Base-by-base conservation (phyloP, 1,140 invertebrate genomes). In the Micrasema longulum region DNA sequence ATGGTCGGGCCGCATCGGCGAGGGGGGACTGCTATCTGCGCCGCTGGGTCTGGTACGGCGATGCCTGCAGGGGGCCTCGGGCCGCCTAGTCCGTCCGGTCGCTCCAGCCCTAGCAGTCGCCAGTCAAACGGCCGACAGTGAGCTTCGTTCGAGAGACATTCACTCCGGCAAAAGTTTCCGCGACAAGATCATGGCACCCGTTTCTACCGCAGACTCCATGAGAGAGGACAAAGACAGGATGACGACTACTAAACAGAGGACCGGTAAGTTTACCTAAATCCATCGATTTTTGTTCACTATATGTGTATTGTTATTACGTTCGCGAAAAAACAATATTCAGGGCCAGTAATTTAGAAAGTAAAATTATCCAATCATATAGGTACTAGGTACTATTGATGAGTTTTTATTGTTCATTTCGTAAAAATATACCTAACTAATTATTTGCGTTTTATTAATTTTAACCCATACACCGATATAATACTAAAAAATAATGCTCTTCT, bases 191-290 rank as follows among this genome's bases (percentile, higher is more conserved):
- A 75, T 75, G 74, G 74, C 74, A 12, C 74, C 74, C 23, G 60
- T 73, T 10, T 68, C 74, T 48, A 80, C 83, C 64, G 81, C 80
- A 20, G 82, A 84, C 70, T 77, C 83, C 48, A 84, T 84, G 83
- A 81, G 82, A 77, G 82, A 84, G 69, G 83, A 84, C 76, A 85
- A 85, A 76, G 72, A 74, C 7, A 70, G 50, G 48, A 66, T 64
- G 31, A 74, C 45, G 26, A 20, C 18, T 45, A 6, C 62, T 12
- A 74, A 71, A 35, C 71, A 63, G 22, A 63, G 72, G 62, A 48
- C 68, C 31, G 72, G 72, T 74, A 48, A 71, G 69, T 31, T 64
- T 47, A 22, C 22, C 9, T 7, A 43, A 2, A 2, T 31, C 26
- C 26, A 2, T 31, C 26, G 26, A 2, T 57, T 57, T 36, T 31